Evolutionary conservation across 1,140 invertebrate species (phyloP), one percentile per base, ranked within the genome.

Genomic region (Druon quercuslanigerum): DNA sequence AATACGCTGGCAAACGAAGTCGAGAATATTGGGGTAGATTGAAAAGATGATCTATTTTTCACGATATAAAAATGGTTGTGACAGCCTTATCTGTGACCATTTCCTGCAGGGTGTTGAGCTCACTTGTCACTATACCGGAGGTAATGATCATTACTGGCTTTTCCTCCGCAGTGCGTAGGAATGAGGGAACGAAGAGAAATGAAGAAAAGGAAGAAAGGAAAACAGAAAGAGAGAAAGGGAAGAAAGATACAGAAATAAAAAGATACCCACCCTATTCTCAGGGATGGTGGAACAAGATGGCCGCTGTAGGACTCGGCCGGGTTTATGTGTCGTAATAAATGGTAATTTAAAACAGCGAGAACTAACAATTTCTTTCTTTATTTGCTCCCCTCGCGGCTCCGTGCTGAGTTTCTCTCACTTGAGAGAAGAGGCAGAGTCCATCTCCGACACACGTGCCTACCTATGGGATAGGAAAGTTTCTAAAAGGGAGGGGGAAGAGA

Each of bases 341-440:
- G 90, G 90, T 91, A 91, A 91, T 91, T 91, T 91, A 91, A 91
- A 91, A 90, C 90, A 91, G 90, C 87, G 90, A 91, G 89, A 91
- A 91, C 89, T 91, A 91, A 91, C 89, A 91, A 90, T 91, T 91
- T 90, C 88, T 90, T 91, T 88, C 89, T 91, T 91, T 89, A 87
- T 90, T 91, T 90, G 60, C 88, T 86, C 82, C 78, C 82, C 75
- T 77, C 79, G 76, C 77, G 75, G 82, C 79, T 83, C 76, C 71
- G 78, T 77, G 82, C 78, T 80, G 82, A 75, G 74, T 79, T 79
- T 74, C 79, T 76, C 78, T 78, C 75, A 33, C 20, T 17, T 40
- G 40, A 13, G 50, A 50, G 72, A 71, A 66, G 75, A 79, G 76
- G 78, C 71, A 76, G 74, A 79, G 82, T 82, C 78, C 82, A 82